Base-by-base conservation (phyloP, 2,888 invertebrate species). In the Yponomeuta cagnagella region DNA sequence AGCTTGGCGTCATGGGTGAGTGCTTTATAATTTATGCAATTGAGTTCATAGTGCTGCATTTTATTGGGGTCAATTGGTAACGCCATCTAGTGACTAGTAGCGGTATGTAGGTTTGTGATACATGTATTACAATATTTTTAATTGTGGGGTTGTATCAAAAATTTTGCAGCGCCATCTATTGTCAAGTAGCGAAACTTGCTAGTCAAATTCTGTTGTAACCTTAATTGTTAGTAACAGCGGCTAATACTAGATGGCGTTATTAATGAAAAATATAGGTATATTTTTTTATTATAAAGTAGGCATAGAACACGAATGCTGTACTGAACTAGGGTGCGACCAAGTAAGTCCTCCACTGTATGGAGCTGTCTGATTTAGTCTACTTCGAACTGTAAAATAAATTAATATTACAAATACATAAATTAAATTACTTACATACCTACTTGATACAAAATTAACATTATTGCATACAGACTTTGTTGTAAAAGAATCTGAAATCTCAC, bases 1-100 rank as follows among this genome's bases (percentile, higher is more conserved):
- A 98, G 78, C 93, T 98, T 48, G 98, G 98, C 72, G 96, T 97
- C 48, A 96, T 98, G 94, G 98, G 97, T 96, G 87, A 95, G 95
- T 94, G 30, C 71, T 66, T 68, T 66, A n/a, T 70, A 12, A n/a
- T 23, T 63, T 31, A 48, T 65, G 63, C 65, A 43, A 66, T 37
- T 43, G 31, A 31, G 67, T 1, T 33, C 65, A 31, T 65, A 10
- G 0, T 58, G 52, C 15, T 4, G 12, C 10, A 2, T 30, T 30
- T n/a, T 33, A 30, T 23, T 23, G 30, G 5, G 30, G 65, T 65
- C 30, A 33, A 10, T 31, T 0, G 71, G n/a, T 64, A 78, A 72
- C 73, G 78, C 75, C 78, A 81, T 80, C 80, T 82, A 12, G 75
- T 75, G 72, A 71, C 15, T 58, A 76, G 67, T 75, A 76, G 77